A percentile compares a stretch with the other conserved stretches of the same genome.
Evolutionary conservation across 2,797 vertebrate species (phyloP).

Genomic region (Lithobates sylvaticus): DNA sequence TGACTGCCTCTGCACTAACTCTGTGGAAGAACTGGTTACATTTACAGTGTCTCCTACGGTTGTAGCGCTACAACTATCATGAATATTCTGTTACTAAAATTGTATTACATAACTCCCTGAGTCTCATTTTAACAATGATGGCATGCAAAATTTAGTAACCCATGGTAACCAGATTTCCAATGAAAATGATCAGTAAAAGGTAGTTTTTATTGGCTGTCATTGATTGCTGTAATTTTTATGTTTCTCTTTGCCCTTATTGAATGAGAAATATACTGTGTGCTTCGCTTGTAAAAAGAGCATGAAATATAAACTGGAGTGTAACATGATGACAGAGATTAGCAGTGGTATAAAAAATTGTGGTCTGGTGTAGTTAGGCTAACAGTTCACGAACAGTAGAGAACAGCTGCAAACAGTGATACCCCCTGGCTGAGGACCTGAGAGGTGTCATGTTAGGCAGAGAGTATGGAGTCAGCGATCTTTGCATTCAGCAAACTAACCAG

Average conservation of each 20-base stretch:
- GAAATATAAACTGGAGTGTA: not conserved
- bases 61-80: too few relatives aligned
- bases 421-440: conserved; percentile 3
- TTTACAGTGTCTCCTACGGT: too few relatives aligned
- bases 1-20: too few relatives aligned
- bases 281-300: conserved; percentile 2
- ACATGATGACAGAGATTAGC: conserved; percentile 26
- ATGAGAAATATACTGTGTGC: not conserved
- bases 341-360: conserved; percentile 4
- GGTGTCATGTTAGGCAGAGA: conserved; percentile 31
- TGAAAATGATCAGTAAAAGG: too few relatives aligned
- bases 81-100: too few relatives aligned
- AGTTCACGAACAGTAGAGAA: conserved; percentile 22
- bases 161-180: too few relatives aligned
- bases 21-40: too few relatives aligned
- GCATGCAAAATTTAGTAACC: too few relatives aligned
- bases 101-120: too few relatives aligned
- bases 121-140: too few relatives aligned
- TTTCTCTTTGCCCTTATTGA: not conserved
- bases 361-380: conserved; percentile 3
- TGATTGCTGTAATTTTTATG: too few relatives aligned
- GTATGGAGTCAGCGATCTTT: conserved; percentile 21
- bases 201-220: too few relatives aligned
- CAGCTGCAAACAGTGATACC: conserved; percentile 37
- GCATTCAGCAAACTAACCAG: conserved; percentile 10